Base-by-base conservation (phyloP, 1,140 invertebrate genomes). In the Drosophila navojoa region DNA sequence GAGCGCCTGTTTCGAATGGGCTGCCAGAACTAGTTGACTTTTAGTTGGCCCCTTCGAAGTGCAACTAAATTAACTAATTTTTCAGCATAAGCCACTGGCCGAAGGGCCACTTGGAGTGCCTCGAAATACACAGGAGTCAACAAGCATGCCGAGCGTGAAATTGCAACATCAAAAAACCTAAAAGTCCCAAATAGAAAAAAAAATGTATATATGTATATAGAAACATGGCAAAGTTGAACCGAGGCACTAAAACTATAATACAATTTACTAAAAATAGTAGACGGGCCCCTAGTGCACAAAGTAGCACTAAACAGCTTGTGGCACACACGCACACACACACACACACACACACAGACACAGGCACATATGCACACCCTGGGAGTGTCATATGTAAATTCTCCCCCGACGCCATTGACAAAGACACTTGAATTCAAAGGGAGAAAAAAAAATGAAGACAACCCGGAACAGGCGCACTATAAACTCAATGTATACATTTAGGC, bases 371-470 rank as follows among this genome's bases (percentile, higher is more conserved):
- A 74, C 42, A 44, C 52, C 13, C 67, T 70, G 78, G 59, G 64
- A 89, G 84, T 89, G 79, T 89, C 84, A 87, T 89, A 87, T 87
- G 84, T 87, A 87, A 87, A 87, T 87, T 87, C 73, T 87, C 84
- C 84, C 84, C 70, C 79, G 84, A 87, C 84, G 74, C 84, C 84
- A 87, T 87, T 87, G 84, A 87, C 72, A 89, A 74, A 89, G 76
- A 84, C 79, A 87, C 82, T 87, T 87, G 71, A 77, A 77, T 71
- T 35, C 62, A 61, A 76, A 78, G 68, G 63, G 54, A 50, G 63
- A 50, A 50, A 54, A 44, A 49, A 45, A 60, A 71, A 63, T 45
- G 57, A 35, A 62, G 35, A 55, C 42, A 63, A 49, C 60, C 72
- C 61, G 59, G 50, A 77, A 77, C 74, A 68, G 81, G 50, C 67